Evolutionary conservation across 92 coral and sea anemone genomes (phyloP), one percentile per base, ranked within the genome.

Genomic region (Scolanthus callimorphus): DNA sequence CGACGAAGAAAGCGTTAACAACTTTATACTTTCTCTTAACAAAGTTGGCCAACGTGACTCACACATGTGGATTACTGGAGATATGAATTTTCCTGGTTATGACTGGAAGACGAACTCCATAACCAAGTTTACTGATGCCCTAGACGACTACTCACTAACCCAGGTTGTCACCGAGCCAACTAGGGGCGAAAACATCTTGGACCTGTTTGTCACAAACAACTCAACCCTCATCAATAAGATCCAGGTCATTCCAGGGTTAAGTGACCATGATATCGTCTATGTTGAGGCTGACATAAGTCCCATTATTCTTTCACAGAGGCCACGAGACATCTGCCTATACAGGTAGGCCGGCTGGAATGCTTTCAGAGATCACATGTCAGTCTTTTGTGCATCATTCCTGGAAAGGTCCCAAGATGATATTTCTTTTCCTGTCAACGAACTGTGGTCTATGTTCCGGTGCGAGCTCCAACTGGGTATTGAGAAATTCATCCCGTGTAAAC

Each of bases 221-320:
- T 38, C 46, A n/a, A 55, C 60, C 54, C 62, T 84, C 46, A 60
- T 84, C n/a, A 53, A 70, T 2, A 39, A 22, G 4, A 81, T 84
- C 15, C 30, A 49, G 30, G 64, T 77, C 1, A 55, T 59, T 4
- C 65, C 55, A 25, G 85, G 90, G 0, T 71, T 83, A 59, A 83
- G 73, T 24, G 78, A 83, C 57, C 90, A 83, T 39, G 90, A 77
- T 19, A 77, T 77, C 38, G 80, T 77, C 28, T 63, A 67, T 27
- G 63, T 56, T 46, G 74, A 74, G 31, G 74, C 67, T 29, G 68
- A 65, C 56, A 74, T 65, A 20, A 56, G 65, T 29, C 74, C 76
- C 8, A 50, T 67, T 10, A 49, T 49, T 17, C 30, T 24, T 39
- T 59, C 39, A 25, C 69, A 69, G 43, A 67, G 67, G 25, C 70